Evolutionary conservation across 1,140 invertebrate species (phyloP), one percentile per base, ranked within the genome.

Genomic region (Micrasema longulum): DNA sequence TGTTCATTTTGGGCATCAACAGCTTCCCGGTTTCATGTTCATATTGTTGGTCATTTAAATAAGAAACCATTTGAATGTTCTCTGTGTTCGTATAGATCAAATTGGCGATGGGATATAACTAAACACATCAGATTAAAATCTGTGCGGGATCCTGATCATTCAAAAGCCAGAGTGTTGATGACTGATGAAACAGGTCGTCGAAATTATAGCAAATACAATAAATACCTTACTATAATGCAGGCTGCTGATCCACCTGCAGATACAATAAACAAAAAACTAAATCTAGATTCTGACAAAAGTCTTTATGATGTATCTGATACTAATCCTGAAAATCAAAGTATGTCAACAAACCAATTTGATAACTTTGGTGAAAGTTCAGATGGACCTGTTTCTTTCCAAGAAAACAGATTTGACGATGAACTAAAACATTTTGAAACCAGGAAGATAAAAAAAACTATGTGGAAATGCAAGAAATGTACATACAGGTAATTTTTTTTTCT

Each of bases 61-160:
- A 93, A 93, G 80, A 95, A 96, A 80, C 96, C 96, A 3, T 98
- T 97, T 80, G 94, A 96, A 83, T 98, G 97, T 86, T 97, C 96
- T 2, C 86, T 94, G 2, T 98, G 97, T 85, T 90, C 92, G 20
- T 96, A 97, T 79, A 91, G 95, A 72, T 97, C 95, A 20, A 97
- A 97, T 83, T 97, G 95, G 95, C 88, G 94, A 72, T 97, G 95
- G 95, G 95, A 97, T 83, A 96, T 98, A 69, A 96, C 94, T 45
- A 97, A 97, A 84, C 96, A 98, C 81, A 97, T 97, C 67, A 92
- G 94, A 79, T 84, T 96, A 76, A 96, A 95, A 86, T 91, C 92
- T 12, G 91, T 91, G 12, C 86, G 93, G 66, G 95, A 97, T 85
- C 88, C 89, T 64, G 89, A 90, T 41, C 93, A 97, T 81, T 88